phyloP scores from a whole-genome alignment of 2,888 invertebrate species.

The Sphaerophoria taeniata region DNA sequence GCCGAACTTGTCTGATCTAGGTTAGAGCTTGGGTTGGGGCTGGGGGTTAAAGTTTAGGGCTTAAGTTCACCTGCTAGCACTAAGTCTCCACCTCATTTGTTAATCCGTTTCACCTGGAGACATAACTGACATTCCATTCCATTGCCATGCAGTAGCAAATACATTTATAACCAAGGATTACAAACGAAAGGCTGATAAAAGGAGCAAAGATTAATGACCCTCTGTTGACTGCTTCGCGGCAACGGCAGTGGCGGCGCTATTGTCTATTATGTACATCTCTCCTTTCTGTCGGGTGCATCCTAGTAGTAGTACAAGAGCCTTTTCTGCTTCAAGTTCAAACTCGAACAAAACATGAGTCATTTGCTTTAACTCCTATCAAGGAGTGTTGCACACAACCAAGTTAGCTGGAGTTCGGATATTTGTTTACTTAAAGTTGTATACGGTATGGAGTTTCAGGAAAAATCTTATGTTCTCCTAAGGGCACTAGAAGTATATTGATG shows the following conservation, averaged over 20 bases:
- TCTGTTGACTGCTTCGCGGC: conserved; percentile 55
- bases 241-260: conserved; percentile 63
- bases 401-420: no score
- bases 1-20: neutral
- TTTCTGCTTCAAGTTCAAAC: no score
- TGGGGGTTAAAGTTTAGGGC: neutral
- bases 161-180: conserved; percentile 20
- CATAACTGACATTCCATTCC: conserved; percentile 58
- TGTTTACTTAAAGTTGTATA: no score
- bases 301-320: neutral
- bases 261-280: conserved; percentile 61
- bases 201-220: conserved; percentile 75
- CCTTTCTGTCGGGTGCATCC: conserved; percentile 28
- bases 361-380: no score
- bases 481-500: conserved; percentile 17
- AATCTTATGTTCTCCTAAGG: conserved; percentile 39
- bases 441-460: neutral
- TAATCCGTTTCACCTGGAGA: conserved; percentile 65
- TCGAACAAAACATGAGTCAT: no score
- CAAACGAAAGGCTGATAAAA: conserved; percentile 70
- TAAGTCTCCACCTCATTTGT: conserved; percentile 19
- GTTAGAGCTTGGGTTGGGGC: neutral
- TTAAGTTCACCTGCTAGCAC: conserved; percentile 51
- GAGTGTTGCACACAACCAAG: no score
- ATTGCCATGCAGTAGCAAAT: neutral